phyloP scores from a whole-genome alignment of 2,113 vertebrate species.

The Malurus elegans region DNA sequence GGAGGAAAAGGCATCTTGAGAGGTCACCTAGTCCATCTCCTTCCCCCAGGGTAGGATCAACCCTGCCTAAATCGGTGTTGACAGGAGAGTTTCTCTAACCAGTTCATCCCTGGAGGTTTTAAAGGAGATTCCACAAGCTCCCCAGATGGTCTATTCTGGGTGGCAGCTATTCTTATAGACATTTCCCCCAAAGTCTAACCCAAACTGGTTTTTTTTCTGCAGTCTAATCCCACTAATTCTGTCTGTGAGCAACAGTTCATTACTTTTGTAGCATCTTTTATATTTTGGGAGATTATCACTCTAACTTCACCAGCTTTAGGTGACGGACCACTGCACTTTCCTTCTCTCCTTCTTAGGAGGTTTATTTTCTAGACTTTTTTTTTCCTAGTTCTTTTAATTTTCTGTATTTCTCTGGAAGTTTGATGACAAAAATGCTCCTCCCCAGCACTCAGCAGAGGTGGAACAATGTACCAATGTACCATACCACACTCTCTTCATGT shows the following conservation, averaged over 20 bases:
- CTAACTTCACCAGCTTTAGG: not conserved
- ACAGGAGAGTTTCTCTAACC: conserved; percentile 22
- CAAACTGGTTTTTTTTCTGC: not conserved
- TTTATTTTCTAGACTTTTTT: not conserved
- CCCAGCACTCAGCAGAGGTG: not conserved
- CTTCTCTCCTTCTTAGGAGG: not conserved
- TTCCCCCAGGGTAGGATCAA: conserved; percentile 15
- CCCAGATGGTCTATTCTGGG: not conserved
- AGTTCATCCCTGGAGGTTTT: conserved; percentile 19
- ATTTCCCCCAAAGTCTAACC: not conserved
- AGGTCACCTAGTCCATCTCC: conserved; percentile 34
- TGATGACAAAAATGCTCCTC: not conserved
- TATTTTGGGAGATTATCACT: not conserved
- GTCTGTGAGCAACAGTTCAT: not conserved
- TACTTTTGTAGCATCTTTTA: not conserved
- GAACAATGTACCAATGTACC: not conserved
- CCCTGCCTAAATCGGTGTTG: not conserved
- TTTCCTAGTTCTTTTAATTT: not conserved
- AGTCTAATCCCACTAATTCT: not conserved
- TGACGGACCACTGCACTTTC: not conserved
- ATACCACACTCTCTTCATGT: not conserved
- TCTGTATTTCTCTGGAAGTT: not conserved
- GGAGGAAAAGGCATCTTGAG: not conserved
- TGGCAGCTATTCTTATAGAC: not conserved
- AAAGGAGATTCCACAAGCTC: conserved; percentile 4